phyloP scores from a whole-genome alignment of 2,888 invertebrate genomes.

The Leucoma salicis region DNA sequence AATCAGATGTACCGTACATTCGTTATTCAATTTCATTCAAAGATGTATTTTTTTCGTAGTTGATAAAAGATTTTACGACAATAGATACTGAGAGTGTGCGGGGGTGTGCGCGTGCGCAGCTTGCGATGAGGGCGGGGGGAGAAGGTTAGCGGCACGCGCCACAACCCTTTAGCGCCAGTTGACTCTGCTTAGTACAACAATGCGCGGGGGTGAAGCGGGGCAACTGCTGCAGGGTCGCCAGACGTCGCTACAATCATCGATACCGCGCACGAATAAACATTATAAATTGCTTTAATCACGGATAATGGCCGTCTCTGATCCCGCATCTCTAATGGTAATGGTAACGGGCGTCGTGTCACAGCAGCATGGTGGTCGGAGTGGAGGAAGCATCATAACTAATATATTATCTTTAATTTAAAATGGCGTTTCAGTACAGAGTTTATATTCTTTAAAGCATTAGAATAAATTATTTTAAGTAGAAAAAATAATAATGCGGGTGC shows the following conservation, averaged over 20 bases:
- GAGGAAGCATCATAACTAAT: no score
- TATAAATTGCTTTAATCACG: slow-evolving; percentile 69
- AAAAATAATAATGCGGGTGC: no score
- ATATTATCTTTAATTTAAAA: no score
- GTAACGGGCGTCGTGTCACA: slow-evolving; percentile 1
- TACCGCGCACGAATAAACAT: slow-evolving; percentile 54
- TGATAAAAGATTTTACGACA: no score
- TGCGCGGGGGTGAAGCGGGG: slow-evolving; percentile 35
- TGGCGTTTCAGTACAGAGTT: no score
- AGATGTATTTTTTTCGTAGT: no score
- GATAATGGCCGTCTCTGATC: slow-evolving; percentile 40
- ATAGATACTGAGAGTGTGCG: no score
- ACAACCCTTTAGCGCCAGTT: slow-evolving; percentile 59
- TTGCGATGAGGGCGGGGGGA: slow-evolving; percentile 13
- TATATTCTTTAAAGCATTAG: no score
- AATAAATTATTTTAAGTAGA: no score
- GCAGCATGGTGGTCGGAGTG: no score
- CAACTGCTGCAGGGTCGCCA: background rate
- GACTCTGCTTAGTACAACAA: slow-evolving; percentile 57
- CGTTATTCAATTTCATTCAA: no score
- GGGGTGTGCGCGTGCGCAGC: slow-evolving; percentile 38
- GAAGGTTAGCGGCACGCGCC: slow-evolving; percentile 36
- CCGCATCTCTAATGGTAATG: slow-evolving; percentile 14
- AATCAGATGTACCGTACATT: no score
- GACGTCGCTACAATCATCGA: slow-evolving; percentile 36